phyloP scores from a whole-genome alignment of 2,888 invertebrate species.

The Caenorhabditis uteleia region DNA sequence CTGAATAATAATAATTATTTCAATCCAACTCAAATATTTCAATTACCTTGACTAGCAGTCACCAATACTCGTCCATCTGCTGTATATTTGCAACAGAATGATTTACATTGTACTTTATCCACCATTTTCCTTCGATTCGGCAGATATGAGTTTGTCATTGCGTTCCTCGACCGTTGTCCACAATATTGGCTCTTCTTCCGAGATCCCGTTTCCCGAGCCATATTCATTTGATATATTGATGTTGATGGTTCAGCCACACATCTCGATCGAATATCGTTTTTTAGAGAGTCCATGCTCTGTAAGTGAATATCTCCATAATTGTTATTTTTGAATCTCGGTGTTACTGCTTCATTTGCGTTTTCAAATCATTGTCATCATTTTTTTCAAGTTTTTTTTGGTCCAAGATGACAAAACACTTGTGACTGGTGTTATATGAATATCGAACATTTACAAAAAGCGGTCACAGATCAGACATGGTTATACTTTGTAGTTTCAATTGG shows the following conservation, averaged over 20 bases:
- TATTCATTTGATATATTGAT: neutral
- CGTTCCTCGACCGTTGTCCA: neutral
- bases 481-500: no score
- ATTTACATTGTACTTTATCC: conserved; percentile 42
- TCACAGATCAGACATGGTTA: no score
- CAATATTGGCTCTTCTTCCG: neutral
- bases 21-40: neutral
- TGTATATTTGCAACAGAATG: conserved; percentile 61
- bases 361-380: no score
- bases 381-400: no score
- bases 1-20: conserved; percentile 29
- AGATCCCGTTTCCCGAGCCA: conserved; percentile 1
- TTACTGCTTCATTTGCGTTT: no score
- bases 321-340: no score
- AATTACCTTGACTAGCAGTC: conserved; percentile 61
- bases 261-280: conserved; percentile 12
- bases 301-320: no score
- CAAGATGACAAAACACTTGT: no score
- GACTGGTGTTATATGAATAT: no score
- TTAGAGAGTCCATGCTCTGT: conserved; percentile 28
- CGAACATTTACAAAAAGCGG: no score
- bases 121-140: conserved; percentile 56
- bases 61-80: conserved; percentile 53
- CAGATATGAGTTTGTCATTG: conserved; percentile 40
- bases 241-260: conserved; percentile 26